phyloP scores from a whole-genome alignment of 2,797 vertebrate genomes.

The Poecilia wingei region DNA sequence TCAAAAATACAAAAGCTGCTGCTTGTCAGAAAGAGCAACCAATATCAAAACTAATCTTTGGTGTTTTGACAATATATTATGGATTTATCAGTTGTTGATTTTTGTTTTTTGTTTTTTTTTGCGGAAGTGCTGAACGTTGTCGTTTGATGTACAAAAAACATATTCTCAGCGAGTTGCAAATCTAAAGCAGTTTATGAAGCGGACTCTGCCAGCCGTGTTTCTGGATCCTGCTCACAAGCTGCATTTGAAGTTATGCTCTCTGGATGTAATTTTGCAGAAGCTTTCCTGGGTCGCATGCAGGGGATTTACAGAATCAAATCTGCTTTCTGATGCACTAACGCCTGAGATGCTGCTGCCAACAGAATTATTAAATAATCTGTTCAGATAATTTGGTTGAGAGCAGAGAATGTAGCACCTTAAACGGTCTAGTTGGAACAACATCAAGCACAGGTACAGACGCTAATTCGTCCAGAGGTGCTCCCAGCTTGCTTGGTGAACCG shows the following conservation, averaged over 20 bases:
- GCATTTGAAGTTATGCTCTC: not conserved
- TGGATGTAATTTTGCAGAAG: not conserved
- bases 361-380: not conserved
- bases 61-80: not conserved
- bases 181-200: not conserved
- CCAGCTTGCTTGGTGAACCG: not conserved
- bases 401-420: not conserved
- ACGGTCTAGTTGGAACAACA: not conserved
- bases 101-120: not conserved
- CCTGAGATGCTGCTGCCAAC: not conserved
- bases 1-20: not conserved
- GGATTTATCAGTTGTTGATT: not conserved
- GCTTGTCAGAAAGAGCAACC: not conserved
- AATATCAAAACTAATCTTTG: not conserved
- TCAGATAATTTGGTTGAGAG: not conserved
- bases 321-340: not conserved
- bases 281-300: not conserved
- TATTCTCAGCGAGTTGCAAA: not conserved
- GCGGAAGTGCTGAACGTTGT: not conserved
- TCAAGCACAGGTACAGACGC: not conserved
- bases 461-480: not conserved
- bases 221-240: not conserved
- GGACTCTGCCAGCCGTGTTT: not conserved
- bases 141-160: not conserved
- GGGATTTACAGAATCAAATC: not conserved